phyloP scores from a whole-genome alignment of 1,140 invertebrate species.

The Nasonia longicornis region DNA sequence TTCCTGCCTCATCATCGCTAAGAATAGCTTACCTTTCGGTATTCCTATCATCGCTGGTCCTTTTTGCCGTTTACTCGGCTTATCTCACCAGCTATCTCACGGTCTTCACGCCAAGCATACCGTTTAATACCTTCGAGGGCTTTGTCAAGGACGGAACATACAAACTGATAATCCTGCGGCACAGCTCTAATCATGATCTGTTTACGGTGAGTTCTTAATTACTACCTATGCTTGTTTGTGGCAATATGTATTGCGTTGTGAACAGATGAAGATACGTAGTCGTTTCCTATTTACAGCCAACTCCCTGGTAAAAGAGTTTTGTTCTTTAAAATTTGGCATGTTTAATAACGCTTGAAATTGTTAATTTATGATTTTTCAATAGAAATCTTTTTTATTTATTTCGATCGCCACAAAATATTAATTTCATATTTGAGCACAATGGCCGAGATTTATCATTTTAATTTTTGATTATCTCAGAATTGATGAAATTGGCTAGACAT shows the following conservation, averaged over 20 bases:
- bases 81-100: slow-evolving; percentile 51
- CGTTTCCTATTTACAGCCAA: too few relatives aligned
- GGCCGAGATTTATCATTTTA: too few relatives aligned
- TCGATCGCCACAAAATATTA: too few relatives aligned
- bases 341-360: too few relatives aligned
- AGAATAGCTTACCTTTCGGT: slow-evolving; percentile 43
- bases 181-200: slow-evolving; percentile 31
- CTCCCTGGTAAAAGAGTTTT: too few relatives aligned
- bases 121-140: slow-evolving; percentile 49
- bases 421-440: too few relatives aligned
- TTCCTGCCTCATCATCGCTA: slow-evolving; percentile 24
- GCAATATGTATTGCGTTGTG: background rate
- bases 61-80: slow-evolving; percentile 53
- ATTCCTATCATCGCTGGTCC: slow-evolving; percentile 34
- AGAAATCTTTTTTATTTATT: too few relatives aligned
- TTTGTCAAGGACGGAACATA: slow-evolving; percentile 50
- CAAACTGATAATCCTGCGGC: slow-evolving; percentile 39
- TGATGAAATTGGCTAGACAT: too few relatives aligned
- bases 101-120: slow-evolving; percentile 41
- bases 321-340: too few relatives aligned
- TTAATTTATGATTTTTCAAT: too few relatives aligned
- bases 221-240: background rate
- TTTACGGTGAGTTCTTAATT: slow-evolving; percentile 31
- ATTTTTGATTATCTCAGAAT: too few relatives aligned
- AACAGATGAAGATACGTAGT: background rate